Conservation (phyloP, 2,113 vertebrate species). For the Pterocles burchelli region DNA sequence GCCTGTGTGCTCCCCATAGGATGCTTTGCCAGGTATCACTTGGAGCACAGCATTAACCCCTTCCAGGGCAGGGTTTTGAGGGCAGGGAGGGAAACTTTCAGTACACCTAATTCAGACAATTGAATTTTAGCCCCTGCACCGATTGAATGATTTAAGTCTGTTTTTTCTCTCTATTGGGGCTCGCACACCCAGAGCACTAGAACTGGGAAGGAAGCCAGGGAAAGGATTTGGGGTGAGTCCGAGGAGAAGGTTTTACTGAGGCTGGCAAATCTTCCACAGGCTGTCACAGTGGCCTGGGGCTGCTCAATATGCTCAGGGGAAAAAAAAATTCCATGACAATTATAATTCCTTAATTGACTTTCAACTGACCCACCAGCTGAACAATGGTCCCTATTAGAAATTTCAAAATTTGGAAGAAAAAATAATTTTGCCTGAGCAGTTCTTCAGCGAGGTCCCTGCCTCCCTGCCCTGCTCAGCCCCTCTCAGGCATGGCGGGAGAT, state of each 20-base stretch:
- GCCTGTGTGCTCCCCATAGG: background rate
- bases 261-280: background rate
- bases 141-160: accelerated
- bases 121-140: background rate
- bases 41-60: background rate
- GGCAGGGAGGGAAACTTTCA: background rate
- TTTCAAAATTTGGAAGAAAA: background rate
- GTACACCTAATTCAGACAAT: background rate
- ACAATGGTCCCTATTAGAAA: background rate
- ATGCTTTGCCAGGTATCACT: background rate
- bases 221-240: background rate
- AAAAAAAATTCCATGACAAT: background rate
- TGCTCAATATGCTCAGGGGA: accelerated
- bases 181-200: background rate
- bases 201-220: background rate
- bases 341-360: background rate
- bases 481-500: background rate
- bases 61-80: background rate
- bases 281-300: background rate
- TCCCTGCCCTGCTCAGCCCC: background rate
- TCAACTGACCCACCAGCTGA: background rate
- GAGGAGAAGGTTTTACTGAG: background rate
- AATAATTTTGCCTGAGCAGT: background rate
- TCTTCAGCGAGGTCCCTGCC: background rate
- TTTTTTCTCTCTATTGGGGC: background rate